phyloP scores from a whole-genome alignment of 1,140 invertebrate genomes.

The Zaprionus inermis region DNA sequence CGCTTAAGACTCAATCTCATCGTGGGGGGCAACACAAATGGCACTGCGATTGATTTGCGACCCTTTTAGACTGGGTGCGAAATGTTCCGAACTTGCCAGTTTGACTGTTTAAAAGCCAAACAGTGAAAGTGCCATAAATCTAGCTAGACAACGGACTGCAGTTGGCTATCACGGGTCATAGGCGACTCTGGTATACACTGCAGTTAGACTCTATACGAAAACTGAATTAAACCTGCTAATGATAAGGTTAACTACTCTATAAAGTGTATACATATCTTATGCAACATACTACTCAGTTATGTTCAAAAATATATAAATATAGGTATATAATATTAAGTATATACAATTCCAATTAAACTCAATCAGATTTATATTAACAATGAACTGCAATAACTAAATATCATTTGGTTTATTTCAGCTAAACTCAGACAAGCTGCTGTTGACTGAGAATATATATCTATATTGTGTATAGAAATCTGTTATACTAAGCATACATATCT shows the following conservation, averaged over 20 bases:
- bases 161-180: background rate
- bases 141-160: background rate
- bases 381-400: too few species aligned
- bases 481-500: background rate
- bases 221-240: background rate
- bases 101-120: conserved; percentile 7
- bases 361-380: too few species aligned
- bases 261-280: too few species aligned
- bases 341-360: too few species aligned
- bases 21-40: conserved; percentile 28
- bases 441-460: background rate
- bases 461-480: background rate
- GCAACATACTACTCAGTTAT: too few species aligned
- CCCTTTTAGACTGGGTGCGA: conserved; percentile 43
- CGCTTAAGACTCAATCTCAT: conserved; percentile 52
- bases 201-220: background rate
- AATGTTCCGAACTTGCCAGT: background rate
- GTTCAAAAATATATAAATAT: too few species aligned
- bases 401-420: too few species aligned
- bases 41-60: conserved; percentile 72
- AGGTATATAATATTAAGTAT: background rate
- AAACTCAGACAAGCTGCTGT: background rate
- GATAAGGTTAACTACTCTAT: too few species aligned
- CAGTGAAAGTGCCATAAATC: background rate
- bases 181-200: background rate